These are phyloP conservation scores for Cephonodes hylas DNA, from an alignment of 2,888 invertebrate species.

Conservation along the genomic window DNA sequence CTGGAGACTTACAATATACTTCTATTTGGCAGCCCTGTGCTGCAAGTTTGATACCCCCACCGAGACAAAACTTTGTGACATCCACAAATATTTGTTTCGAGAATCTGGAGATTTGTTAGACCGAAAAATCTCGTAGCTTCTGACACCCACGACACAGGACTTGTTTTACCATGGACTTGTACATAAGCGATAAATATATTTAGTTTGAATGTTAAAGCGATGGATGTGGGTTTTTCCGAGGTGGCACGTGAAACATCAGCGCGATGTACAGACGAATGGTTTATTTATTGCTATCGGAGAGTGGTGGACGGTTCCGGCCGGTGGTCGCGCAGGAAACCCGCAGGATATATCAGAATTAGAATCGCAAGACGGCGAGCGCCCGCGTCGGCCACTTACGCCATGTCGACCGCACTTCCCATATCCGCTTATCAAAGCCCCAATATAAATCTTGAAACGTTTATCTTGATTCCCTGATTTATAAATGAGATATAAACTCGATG, in stretches of 20 bases:
- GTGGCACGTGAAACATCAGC: constrained; percentile 17
- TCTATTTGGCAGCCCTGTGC: too few relatives aligned
- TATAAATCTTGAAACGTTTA: constrained; percentile 33
- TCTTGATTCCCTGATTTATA: constrained; percentile 18
- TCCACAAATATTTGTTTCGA: too few relatives aligned
- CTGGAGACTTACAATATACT: not conserved
- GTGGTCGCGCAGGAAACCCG: constrained; percentile 59
- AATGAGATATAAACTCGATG: not conserved
- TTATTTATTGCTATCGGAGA: constrained; percentile 58
- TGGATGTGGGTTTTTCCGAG: not conserved
- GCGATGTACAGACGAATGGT: constrained; percentile 32
- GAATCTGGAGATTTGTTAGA: too few relatives aligned
- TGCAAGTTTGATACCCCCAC: too few relatives aligned
- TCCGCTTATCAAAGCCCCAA: constrained; percentile 49
- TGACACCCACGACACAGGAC: too few relatives aligned
- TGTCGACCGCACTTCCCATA: constrained; percentile 62
- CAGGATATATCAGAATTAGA: constrained; percentile 72
- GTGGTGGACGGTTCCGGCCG: constrained; percentile 54
- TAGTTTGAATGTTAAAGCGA: too few relatives aligned
- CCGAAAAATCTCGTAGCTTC: too few relatives aligned
- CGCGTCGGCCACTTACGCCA: constrained; percentile 46
- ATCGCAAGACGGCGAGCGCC: constrained; percentile 56
- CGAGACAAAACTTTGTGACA: too few relatives aligned
- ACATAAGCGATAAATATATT: too few relatives aligned
- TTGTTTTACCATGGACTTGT: too few relatives aligned